phyloP scores from a whole-genome alignment of 1,140 invertebrate species.

The Parapsyche elsis region DNA sequence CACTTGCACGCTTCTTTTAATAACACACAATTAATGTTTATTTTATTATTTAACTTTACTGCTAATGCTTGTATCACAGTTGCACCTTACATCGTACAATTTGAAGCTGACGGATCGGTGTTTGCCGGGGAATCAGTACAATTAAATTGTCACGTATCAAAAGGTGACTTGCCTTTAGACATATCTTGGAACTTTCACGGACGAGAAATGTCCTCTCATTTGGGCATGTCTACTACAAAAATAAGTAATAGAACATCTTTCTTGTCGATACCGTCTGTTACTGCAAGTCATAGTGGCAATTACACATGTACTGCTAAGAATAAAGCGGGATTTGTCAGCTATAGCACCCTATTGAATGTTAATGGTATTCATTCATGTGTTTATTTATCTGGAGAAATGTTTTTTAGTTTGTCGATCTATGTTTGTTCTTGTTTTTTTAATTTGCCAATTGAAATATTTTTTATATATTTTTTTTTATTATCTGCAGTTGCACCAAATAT shows the following conservation, averaged over 20 bases:
- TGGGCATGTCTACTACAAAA: conserved; percentile 78
- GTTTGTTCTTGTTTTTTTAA: conserved; percentile 2
- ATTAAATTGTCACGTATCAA: conserved; percentile 79
- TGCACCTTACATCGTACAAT: conserved; percentile 80
- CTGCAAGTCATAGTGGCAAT: conserved; percentile 78
- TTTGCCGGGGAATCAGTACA: conserved; percentile 84
- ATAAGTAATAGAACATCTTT: conserved; percentile 81
- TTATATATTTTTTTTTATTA: conserved; percentile 56
- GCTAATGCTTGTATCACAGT: conserved; percentile 69
- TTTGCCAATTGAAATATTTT: conserved; percentile 42
- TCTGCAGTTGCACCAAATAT: conserved; percentile 74
- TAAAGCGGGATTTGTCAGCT: conserved; percentile 76
- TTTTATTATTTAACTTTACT: conserved; percentile 55
- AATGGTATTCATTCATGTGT: conserved; percentile 70
- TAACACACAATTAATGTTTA: conserved; percentile 41
- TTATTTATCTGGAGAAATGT: conserved; percentile 15
- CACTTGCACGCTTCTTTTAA: conserved; percentile 55
- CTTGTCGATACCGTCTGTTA: conserved; percentile 81
- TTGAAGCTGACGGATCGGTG: conserved; percentile 81
- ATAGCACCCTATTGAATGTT: conserved; percentile 76
- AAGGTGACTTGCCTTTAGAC: conserved; percentile 80
- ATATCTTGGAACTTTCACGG: conserved; percentile 84
- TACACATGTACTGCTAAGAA: conserved; percentile 86
- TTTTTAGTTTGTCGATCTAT: not conserved
- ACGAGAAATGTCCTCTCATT: conserved; percentile 70